Conservation (phyloP, 1,140 invertebrate species). For the Lysiphlebus fabarum region DNA sequence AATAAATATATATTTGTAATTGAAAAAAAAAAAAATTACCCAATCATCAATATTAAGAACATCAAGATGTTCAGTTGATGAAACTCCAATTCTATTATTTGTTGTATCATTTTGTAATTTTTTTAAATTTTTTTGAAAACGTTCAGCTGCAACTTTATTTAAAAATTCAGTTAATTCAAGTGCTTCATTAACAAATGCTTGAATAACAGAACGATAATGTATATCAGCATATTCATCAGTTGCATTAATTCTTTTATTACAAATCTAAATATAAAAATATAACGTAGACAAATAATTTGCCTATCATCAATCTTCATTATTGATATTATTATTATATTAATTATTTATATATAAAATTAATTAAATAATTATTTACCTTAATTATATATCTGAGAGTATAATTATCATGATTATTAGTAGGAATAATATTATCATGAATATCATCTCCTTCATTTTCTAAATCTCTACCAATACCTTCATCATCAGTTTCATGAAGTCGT, state of each 20-base stretch:
- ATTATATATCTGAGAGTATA: constrained; percentile 28
- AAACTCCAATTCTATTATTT: constrained; percentile 49
- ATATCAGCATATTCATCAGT: constrained; percentile 62
- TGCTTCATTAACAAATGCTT: constrained; percentile 85
- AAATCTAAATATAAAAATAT: constrained; percentile 60
- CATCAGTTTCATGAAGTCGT: constrained; percentile 69
- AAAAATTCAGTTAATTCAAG: constrained; percentile 86
- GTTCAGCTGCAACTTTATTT: constrained; percentile 66
- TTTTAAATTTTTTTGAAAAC: constrained; percentile 41
- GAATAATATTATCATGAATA: constrained; percentile 21
- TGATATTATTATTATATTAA: constrained; percentile 6
- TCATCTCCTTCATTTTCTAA: constrained; percentile 67
- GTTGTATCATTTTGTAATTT: constrained; percentile 15
- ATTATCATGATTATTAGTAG: constrained; percentile 22
- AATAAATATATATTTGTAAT: constrained; percentile 26
- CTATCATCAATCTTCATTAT: neutral
- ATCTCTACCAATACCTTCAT: constrained; percentile 87
- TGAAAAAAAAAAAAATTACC: constrained; percentile 61
- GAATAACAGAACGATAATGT: constrained; percentile 88
- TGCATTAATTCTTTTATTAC: constrained; percentile 64
- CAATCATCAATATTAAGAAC: constrained; percentile 81
- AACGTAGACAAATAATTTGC: neutral
- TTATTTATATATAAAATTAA: neutral
- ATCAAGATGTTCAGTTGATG: constrained; percentile 66
- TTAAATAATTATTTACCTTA: constrained; percentile 19